A percentile compares a stretch with the other conserved stretches of the same genome.
phyloP scores from a whole-genome alignment of 2,797 vertebrate species.

The Phalanger gymnotis region DNA sequence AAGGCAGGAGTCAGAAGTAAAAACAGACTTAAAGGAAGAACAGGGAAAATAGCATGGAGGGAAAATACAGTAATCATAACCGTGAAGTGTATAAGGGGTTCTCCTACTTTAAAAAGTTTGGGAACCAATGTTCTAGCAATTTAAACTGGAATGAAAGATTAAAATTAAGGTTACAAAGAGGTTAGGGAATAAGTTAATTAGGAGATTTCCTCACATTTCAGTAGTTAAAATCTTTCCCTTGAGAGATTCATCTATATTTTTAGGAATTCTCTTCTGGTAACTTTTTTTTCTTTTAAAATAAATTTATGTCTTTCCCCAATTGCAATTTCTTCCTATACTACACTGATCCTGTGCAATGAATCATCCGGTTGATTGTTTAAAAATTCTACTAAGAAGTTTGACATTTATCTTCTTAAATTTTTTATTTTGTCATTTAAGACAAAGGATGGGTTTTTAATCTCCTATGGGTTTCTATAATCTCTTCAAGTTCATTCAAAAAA shows the following conservation, averaged over 20 bases:
- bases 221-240: background rate
- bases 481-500: background rate
- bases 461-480: background rate
- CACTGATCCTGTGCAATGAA: constrained; percentile 33
- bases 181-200: background rate
- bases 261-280: background rate
- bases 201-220: background rate
- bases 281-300: background rate
- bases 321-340: constrained; percentile 35
- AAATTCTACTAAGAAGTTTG: constrained; percentile 56
- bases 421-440: constrained; percentile 38
- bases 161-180: background rate
- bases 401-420: background rate
- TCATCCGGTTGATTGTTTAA: constrained; percentile 28
- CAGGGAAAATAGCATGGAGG: no score
- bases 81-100: background rate
- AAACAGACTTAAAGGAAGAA: background rate
- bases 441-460: background rate
- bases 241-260: background rate
- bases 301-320: constrained; percentile 26
- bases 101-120: background rate
- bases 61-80: background rate
- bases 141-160: background rate
- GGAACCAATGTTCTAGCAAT: background rate
- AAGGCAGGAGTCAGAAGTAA: background rate